Percentiles rank a stretch among this genome's conserved stretches.
phyloP scores from a whole-genome alignment of 2,797 vertebrate genomes.

The Karalla daura region DNA sequence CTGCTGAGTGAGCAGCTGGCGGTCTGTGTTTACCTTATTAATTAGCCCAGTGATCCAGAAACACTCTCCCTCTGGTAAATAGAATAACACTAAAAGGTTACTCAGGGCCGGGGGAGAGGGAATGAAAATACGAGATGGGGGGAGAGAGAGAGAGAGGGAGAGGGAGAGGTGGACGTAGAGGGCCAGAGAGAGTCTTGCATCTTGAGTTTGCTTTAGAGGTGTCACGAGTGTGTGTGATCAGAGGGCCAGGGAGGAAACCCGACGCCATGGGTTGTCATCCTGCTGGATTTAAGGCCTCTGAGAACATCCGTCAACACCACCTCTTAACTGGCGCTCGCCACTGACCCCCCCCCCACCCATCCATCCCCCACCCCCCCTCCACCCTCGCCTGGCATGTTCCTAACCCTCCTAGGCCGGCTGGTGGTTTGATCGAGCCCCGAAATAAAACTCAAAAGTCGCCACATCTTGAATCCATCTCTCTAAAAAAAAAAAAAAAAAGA shows the following conservation, averaged over 20 bases:
- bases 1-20: conserved; percentile 64
- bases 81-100: conserved; percentile 73
- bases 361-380: too few relatives aligned
- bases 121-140: conserved; percentile 32
- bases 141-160: neutral
- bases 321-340: neutral
- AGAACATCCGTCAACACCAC: conserved; percentile 48
- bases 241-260: conserved; percentile 39
- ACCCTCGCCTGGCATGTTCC: too few relatives aligned
- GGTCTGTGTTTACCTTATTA: conserved; percentile 77
- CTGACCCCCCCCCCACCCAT: neutral
- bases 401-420: too few relatives aligned
- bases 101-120: conserved; percentile 22
- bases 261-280: conserved; percentile 40
- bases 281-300: conserved; percentile 48
- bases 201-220: conserved; percentile 29
- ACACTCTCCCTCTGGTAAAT: conserved; percentile 72
- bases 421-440: neutral
- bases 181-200: neutral
- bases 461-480: conserved; percentile 17
- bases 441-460: neutral
- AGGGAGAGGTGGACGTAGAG: neutral
- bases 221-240: conserved; percentile 35
- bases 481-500: too few relatives aligned
- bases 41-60: conserved; percentile 81